phyloP scores from a whole-genome alignment of 2,888 invertebrate genomes.

The Synanthedon formicaeformis region DNA sequence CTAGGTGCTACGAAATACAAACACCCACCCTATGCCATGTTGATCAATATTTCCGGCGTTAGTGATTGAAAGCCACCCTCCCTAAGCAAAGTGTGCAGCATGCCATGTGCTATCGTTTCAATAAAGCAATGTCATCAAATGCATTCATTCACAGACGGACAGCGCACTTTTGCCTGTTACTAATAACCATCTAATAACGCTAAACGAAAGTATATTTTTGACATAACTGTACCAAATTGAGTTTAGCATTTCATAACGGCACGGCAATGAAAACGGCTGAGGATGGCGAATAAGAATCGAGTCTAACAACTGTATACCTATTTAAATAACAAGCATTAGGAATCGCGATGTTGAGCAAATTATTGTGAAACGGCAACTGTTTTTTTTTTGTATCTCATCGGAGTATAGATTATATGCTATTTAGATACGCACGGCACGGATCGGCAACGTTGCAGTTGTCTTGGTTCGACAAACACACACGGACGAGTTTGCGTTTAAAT shows the following conservation, averaged over 20 bases:
- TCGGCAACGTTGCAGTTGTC: conserved; percentile 4
- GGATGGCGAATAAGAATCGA: too few relatives aligned
- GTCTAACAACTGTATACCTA: too few relatives aligned
- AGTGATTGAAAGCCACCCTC: background rate
- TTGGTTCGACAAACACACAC: background rate
- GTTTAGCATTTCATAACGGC: too few relatives aligned
- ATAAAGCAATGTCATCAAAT: too few relatives aligned
- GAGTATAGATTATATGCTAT: background rate
- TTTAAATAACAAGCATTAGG: background rate
- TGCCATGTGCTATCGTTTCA: too few relatives aligned
- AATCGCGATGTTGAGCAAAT: background rate
- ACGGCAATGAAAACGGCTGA: too few relatives aligned
- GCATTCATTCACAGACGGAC: too few relatives aligned
- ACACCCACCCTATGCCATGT: conserved; percentile 41
- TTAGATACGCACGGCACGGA: conserved; percentile 3
- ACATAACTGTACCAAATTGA: too few relatives aligned
- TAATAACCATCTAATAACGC: too few relatives aligned
- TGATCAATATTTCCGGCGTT: conserved; percentile 30
- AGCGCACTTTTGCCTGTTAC: too few relatives aligned
- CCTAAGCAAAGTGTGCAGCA: too few relatives aligned
- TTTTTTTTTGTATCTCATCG: background rate
- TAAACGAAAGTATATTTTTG: too few relatives aligned
- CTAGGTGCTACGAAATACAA: conserved; percentile 46
- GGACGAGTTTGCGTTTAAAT: background rate
- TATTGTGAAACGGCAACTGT: background rate